Percentiles rank a stretch among this genome's conserved stretches.
These are phyloP conservation scores for Blastomussa wellsi DNA, from an alignment of 92 coral and sea anemone genomes.

Conservation along the genomic window DNA sequence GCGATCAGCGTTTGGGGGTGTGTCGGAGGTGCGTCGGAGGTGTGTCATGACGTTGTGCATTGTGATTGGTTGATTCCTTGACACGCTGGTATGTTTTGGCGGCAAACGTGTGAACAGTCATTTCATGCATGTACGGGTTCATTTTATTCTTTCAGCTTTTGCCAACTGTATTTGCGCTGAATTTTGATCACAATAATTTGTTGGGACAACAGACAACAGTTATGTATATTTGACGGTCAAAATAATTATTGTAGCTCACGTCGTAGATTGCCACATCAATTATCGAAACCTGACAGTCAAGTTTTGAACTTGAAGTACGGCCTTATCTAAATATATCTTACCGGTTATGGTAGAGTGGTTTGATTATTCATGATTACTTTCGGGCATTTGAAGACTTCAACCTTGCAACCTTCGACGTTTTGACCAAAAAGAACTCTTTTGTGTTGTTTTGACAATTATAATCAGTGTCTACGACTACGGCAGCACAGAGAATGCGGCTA, in stretches of 20 bases:
- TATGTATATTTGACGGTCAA: too few species aligned
- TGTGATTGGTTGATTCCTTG: conserved; percentile 26
- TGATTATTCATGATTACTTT: not conserved
- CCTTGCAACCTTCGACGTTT: too few species aligned
- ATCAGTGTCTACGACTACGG: too few species aligned
- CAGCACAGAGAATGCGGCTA: conserved; percentile 58
- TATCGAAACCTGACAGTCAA: not conserved
- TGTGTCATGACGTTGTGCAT: conserved; percentile 1
- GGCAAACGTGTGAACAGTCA: not conserved
- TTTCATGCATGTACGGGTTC: not conserved
- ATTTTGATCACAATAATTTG: not conserved
- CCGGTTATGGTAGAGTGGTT: not conserved
- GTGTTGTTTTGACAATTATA: too few species aligned
- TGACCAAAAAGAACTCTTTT: too few species aligned
- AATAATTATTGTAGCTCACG: not conserved
- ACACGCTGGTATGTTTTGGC: not conserved
- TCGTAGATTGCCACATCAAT: not conserved
- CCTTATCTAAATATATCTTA: too few species aligned
- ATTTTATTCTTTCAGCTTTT: too few species aligned
- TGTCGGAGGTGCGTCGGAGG: conserved; percentile 41
- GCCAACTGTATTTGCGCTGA: too few species aligned
- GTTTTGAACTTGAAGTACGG: not conserved
- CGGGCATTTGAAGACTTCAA: too few species aligned
- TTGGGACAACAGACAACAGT: not conserved
- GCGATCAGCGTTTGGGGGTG: conserved; percentile 21